Base-by-base conservation (phyloP, 2,113 vertebrate genomes). In the Nothoprocta perdicaria region DNA sequence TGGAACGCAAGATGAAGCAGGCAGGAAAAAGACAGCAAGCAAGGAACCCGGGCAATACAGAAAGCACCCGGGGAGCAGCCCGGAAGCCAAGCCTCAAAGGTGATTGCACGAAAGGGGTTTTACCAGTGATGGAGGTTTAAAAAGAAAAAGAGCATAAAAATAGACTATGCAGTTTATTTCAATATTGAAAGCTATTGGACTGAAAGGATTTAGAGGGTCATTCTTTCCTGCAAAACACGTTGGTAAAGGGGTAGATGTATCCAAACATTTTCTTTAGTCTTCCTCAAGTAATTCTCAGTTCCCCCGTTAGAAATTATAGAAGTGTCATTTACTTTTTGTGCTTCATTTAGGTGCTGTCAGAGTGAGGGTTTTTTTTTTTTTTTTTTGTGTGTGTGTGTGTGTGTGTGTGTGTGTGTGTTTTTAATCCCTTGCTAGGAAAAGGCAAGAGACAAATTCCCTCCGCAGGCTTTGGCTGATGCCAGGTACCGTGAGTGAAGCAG, bases 1-100 rank as follows among this genome's bases (percentile, higher is more conserved):
- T 96, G 95, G 94, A 96, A 96, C 95, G 94, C 94, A 96, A 95
- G 95, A 96, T 95, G 94, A 86, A 96, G 95, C 95, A 93, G 95
- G 93, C 94, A 96, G 95, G 93, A 95, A 94, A 95, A 95, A 83
- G 94, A 94, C 90, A 96, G 92, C 93, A 96, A 95, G 94, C 94
- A 96, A 95, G 90, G 90, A 95, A 95, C 93, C 92, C 0, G 61
- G 94, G 95, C 90, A 89, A 89, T 80, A 94, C 76, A 95, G 85
- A 89, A 85, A 78, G 77, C 85, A 90, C 90, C 94, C 90, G 46
- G 93, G 53, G 82, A 90, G 80, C 83, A 95, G 94, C 94, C 76
- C 93, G 94, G 88, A 94, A 0, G 52, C 65, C 85, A 91, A 95
- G 93, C 73, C 77, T 93, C 95, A 86, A 50, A 86, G 65, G 65